Evolutionary conservation across 2,888 invertebrate genomes (phyloP), one percentile per base, ranked within the genome.

Genomic region (Thumatha senex): DNA sequence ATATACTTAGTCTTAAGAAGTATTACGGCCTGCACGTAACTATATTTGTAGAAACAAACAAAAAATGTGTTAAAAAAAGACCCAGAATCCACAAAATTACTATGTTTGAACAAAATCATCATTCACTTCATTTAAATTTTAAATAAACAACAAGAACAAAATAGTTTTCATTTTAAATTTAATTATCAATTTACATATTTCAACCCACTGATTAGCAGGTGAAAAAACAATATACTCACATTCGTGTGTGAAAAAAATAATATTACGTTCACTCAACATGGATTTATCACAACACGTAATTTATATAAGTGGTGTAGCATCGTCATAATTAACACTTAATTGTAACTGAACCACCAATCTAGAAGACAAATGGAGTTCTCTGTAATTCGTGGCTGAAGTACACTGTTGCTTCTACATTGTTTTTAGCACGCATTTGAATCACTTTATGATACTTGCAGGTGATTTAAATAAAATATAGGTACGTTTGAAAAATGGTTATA

Each of bases 301-400:
- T 35, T 61, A 60, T 46, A 64, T 56, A 62, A 67, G 63, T 68
- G 65, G 65, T 58, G 63, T 64, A 65, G 57, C 63, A 68, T 67
- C 67, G 61, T 63, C 63, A 70, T 80, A 78, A 80, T 82, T 79
- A 82, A 65, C 82, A 77, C 73, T 72, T 77, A 74, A 80, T 82
- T 78, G 78, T 73, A 79, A 79, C 78, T 75, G 77, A 74, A 72
- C 63, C 54, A 47, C 50, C 34, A 62, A 63, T 63, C 72, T 69
- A 61, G 63, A 68, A 78, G 76, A 81, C 67, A 67, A 79, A 81
- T 79, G 77, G 57, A 38, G 52, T 59, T 65, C 72, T 79, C 56
- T 63, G 64, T 68, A 72, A 71, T 74, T 71, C 59, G 63, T 62
- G 62, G 58, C 10, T 15, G 13, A 44, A 35, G 4, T 43, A 46